These are phyloP conservation scores for Stenurella melanura DNA, from an alignment of 2,888 invertebrate species.

Conservation along the genomic window DNA sequence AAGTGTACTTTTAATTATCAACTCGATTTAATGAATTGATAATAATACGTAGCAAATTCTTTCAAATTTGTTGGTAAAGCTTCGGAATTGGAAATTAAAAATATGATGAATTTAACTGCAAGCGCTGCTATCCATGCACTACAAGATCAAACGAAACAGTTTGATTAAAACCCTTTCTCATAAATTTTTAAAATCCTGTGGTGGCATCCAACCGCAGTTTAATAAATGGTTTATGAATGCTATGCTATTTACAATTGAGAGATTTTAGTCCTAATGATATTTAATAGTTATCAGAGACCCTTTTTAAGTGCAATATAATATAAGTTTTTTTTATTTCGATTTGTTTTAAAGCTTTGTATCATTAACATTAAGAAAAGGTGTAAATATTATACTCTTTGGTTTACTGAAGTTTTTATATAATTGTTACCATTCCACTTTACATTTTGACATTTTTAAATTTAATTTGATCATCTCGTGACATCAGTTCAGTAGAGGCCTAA, in stretches of 20 bases:
- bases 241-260: not conserved
- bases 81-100: not conserved
- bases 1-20: too few relatives aligned
- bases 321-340: too few relatives aligned
- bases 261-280: not conserved
- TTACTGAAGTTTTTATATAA: too few relatives aligned
- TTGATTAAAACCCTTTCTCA: not conserved
- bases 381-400: too few relatives aligned
- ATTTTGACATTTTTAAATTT: too few relatives aligned
- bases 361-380: too few relatives aligned
- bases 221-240: not conserved
- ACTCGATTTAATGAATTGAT: not conserved
- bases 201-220: not conserved
- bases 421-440: too few relatives aligned
- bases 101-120: conserved; percentile 2
- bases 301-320: too few relatives aligned
- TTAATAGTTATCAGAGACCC: not conserved
- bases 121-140: conserved; percentile 3
- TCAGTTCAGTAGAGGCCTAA: too few relatives aligned
- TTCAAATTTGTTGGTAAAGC: not conserved
- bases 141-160: not conserved
- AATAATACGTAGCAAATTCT: not conserved
- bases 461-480: too few relatives aligned
- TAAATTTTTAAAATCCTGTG: conserved; percentile 1
- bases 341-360: too few relatives aligned